Evolutionary conservation across 2,797 vertebrate genomes (phyloP).

Genomic region (Catostomus latipinnis): DNA sequence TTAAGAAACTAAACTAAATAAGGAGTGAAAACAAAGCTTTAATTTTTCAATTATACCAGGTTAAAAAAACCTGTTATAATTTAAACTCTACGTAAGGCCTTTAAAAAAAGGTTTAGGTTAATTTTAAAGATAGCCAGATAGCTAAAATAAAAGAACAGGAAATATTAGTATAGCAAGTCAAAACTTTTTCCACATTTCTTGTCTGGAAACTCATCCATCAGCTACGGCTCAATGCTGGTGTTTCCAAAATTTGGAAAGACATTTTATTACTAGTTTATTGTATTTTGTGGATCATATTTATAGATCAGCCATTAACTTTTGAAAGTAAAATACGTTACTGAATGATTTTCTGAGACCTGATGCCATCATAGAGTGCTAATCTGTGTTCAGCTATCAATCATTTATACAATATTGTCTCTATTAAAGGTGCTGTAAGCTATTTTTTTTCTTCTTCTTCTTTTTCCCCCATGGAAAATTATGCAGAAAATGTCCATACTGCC

Average conservation of each 20-base stretch:
- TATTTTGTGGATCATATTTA: conserved; percentile 17
- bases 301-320: conserved; percentile 5
- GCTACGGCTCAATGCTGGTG: conserved; percentile 60
- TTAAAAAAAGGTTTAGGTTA: background rate
- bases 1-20: background rate
- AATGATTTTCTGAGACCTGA: background rate
- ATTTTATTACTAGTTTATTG: background rate
- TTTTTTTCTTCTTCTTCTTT: no score
- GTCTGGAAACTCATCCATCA: conserved; percentile 70
- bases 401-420: background rate
- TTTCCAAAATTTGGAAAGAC: conserved; percentile 35
- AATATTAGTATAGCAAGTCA: conserved; percentile 68
- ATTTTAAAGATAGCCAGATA: conserved; percentile 18
- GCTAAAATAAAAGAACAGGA: conserved; percentile 36
- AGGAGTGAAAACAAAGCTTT: background rate
- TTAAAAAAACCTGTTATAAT: no score
- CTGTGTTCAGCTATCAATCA: background rate
- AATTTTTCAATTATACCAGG: no score
- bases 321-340: background rate
- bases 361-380: background rate
- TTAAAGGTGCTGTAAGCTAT: background rate
- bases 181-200: conserved; percentile 74
- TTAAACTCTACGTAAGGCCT: background rate
- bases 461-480: no score
- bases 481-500: no score